Conservation (phyloP, 2,797 vertebrate species). For the Bovichtus diacanthus region DNA sequence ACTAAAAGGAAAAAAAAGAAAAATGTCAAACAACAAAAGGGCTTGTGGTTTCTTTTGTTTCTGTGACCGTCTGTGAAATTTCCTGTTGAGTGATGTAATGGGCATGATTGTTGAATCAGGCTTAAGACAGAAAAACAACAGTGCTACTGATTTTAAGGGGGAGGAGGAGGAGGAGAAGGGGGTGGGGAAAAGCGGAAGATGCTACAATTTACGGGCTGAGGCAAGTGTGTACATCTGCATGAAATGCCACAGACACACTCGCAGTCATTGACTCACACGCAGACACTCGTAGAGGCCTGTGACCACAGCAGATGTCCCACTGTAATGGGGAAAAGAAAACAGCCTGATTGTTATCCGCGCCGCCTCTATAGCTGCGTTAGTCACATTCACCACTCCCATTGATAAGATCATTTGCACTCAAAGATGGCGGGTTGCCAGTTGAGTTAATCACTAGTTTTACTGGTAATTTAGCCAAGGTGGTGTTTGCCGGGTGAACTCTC, state of each 20-base stretch:
- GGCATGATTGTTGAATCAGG: constrained; percentile 27
- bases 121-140: constrained; percentile 27
- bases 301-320: constrained; percentile 62
- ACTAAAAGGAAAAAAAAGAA: constrained; percentile 59
- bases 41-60: constrained; percentile 61
- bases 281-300: background rate
- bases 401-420: constrained; percentile 64
- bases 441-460: constrained; percentile 57
- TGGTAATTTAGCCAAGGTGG: constrained; percentile 56
- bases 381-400: constrained; percentile 57
- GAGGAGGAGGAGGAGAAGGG: too few species aligned
- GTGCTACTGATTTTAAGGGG: constrained; percentile 23
- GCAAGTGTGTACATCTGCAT: constrained; percentile 61
- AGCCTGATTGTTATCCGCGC: constrained; percentile 34
- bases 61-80: constrained; percentile 15
- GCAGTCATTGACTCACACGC: constrained; percentile 31
- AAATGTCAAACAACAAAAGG: constrained; percentile 57
- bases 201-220: constrained; percentile 28
- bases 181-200: background rate
- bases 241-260: constrained; percentile 33
- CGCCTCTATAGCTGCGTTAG: constrained; percentile 33
- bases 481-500: constrained; percentile 21
- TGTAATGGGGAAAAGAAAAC: constrained; percentile 55
- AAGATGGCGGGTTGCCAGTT: constrained; percentile 42
- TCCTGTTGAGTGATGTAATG: constrained; percentile 33